Base-by-base conservation (phyloP, 2,888 invertebrate species). In the Perizoma affinitatum region DNA sequence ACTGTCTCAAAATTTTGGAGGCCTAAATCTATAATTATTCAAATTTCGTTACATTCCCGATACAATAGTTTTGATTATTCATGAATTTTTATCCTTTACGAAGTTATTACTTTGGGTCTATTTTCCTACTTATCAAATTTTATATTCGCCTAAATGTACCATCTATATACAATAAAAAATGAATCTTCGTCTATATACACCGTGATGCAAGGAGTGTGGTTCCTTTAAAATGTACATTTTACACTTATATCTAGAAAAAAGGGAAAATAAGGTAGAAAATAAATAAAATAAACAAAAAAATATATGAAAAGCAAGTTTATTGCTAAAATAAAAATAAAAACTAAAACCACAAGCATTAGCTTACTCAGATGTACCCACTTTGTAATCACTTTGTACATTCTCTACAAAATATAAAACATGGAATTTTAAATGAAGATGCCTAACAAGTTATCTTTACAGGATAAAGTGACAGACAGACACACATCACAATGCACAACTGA, bases 141-240 rank as follows among this genome's bases (percentile, higher is more conserved):
- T 54, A 65, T 71, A 67, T 78, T 76, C 79, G 75, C 60, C 82
- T 81, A 83, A 50, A 74, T 74, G 80, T 61, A 58, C 58, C 83
- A 74, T 60, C 72, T 86, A 88, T 90, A 73, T 88, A 88, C 88
- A 89, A 69, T 78, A 75, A 76, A 74, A 80, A 81, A 76, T 78
- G 79, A 79, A 74, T 75, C 62, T 73, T 73, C 75, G 45, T 74
- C 58, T 91, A 89, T 90, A 59, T 89, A 91, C 84, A 86, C 63
- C 71, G 71, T 80, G 83, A 85, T 92, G 92, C 92, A 92, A 93
- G 93, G 92, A 92, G 88, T 93, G 80, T 74, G 92, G 92, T 93
- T 92, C 93, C 92, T 85, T 83, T 80, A 64, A 70, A 88, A 86
- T 90, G 72, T 91, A 91, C 88, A 90, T 72, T 75, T n/a, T 70